These are phyloP conservation scores for Oscheius sp. DNA, from an alignment of 2,888 invertebrate genomes.

Conservation along the genomic window DNA sequence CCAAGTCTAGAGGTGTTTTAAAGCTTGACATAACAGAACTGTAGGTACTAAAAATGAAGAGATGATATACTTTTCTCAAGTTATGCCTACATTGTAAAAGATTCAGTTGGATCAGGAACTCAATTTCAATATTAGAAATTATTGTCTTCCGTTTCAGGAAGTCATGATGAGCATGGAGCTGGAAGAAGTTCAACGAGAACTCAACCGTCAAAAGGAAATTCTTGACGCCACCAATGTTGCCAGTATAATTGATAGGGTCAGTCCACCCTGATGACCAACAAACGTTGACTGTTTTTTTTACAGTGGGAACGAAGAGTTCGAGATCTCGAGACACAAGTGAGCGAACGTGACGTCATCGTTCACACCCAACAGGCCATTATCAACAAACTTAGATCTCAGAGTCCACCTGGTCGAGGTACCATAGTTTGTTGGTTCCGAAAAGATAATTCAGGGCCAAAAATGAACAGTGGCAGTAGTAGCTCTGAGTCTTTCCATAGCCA, in stretches of 20 bases:
- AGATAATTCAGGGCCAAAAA: neutral
- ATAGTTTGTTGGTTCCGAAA: neutral
- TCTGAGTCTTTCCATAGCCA: constrained; percentile 51
- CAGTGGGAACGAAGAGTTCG: constrained; percentile 57
- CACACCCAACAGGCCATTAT: constrained; percentile 61
- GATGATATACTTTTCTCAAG: too few relatives aligned
- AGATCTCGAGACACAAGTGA: constrained; percentile 56
- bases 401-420: constrained; percentile 29
- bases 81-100: too few relatives aligned
- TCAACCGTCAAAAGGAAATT: constrained; percentile 53
- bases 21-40: too few relatives aligned
- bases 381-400: constrained; percentile 51
- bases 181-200: constrained; percentile 53
- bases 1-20: too few relatives aligned
- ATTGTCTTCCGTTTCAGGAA: constrained; percentile 33
- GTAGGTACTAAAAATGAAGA: too few relatives aligned
- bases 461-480: constrained; percentile 50
- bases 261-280: neutral
- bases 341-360: constrained; percentile 60
- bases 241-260: constrained; percentile 49
- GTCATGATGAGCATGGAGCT: constrained; percentile 54
- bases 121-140: neutral
- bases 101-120: too few relatives aligned
- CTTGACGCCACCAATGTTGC: constrained; percentile 50
- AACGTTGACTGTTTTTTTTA: constrained; percentile 26